A percentile compares a stretch with the other conserved stretches of the same genome.
These are phyloP conservation scores for Calonectris borealis DNA, from an alignment of 2,113 vertebrate species.

Conservation along the genomic window DNA sequence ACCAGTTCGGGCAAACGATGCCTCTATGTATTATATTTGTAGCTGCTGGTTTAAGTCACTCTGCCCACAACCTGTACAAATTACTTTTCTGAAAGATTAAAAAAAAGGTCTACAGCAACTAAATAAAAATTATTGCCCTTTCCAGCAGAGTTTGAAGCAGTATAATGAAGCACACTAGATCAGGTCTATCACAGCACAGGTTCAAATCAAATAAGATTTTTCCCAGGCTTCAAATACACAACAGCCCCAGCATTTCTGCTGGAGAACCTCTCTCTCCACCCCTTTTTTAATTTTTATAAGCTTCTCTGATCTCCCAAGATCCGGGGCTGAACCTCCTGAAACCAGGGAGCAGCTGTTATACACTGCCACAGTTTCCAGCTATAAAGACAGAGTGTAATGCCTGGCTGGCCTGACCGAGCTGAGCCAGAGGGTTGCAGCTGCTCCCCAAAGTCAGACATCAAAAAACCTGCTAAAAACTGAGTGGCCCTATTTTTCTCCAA, in stretches of 20 bases:
- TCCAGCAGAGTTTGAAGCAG: background rate
- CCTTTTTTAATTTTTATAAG: background rate
- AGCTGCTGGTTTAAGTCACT: background rate
- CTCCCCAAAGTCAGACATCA: background rate
- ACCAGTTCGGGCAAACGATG: background rate
- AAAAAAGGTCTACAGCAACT: background rate
- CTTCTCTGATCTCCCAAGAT: background rate
- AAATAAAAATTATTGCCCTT: background rate
- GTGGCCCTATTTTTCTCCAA: background rate
- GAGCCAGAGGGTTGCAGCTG: background rate
- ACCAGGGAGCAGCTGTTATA: conserved; percentile 14
- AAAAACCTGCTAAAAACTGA: background rate
- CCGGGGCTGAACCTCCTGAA: background rate
- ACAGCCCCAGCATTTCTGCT: background rate
- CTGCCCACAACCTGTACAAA: background rate
- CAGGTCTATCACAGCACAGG: background rate
- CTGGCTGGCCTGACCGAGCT: background rate
- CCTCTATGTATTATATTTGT: background rate
- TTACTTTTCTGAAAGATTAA: background rate
- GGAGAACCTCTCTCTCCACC: background rate
- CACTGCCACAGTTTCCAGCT: background rate
- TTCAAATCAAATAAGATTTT: background rate
- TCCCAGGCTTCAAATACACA: background rate
- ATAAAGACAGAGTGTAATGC: background rate
- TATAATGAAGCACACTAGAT: background rate